Conservation (phyloP, 2,797 vertebrate genomes). For the Cottoperca gobio region DNA sequence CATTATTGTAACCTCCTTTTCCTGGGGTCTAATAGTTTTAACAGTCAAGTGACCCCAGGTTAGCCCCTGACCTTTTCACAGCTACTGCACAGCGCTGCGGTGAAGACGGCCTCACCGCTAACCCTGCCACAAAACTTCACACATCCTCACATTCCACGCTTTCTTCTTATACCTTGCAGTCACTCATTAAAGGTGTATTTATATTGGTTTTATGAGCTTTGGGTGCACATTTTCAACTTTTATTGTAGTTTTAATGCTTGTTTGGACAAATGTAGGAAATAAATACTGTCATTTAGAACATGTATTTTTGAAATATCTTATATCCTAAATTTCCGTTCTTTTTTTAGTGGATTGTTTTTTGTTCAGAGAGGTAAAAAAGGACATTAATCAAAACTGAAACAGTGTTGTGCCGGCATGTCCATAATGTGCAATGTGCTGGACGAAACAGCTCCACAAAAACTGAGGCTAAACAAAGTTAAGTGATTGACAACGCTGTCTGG, state of each 20-base stretch:
- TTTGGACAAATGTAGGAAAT: conserved; percentile 17
- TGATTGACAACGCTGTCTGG: conserved; percentile 99
- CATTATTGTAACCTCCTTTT: conserved; percentile 86
- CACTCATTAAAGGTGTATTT: background rate
- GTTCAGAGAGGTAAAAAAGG: conserved; percentile 16
- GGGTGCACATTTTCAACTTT: background rate
- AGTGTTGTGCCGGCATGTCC: conserved; percentile 61
- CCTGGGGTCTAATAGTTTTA: conserved; percentile 82
- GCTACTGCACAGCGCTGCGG: conserved; percentile 58
- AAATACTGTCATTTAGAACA: background rate
- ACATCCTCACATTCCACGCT: conserved; percentile 64
- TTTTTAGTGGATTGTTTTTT: conserved; percentile 14
- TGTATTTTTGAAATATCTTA: background rate
- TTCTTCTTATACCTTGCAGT: conserved; percentile 10
- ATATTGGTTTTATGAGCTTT: background rate
- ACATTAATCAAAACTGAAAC: conserved; percentile 69
- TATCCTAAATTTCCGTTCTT: background rate
- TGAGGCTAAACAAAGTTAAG: conserved; percentile 96
- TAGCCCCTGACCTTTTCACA: conserved; percentile 90
- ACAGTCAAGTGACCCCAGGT: conserved; percentile 89
- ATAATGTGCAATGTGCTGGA: conserved; percentile 74
- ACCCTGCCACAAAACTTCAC: conserved; percentile 67
- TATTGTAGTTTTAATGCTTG: background rate
- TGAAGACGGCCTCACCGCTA: conserved; percentile 47
- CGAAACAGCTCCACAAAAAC: conserved; percentile 73